Conservation (phyloP, 2,797 vertebrate species). For the Pyrocephalus nanus region DNA sequence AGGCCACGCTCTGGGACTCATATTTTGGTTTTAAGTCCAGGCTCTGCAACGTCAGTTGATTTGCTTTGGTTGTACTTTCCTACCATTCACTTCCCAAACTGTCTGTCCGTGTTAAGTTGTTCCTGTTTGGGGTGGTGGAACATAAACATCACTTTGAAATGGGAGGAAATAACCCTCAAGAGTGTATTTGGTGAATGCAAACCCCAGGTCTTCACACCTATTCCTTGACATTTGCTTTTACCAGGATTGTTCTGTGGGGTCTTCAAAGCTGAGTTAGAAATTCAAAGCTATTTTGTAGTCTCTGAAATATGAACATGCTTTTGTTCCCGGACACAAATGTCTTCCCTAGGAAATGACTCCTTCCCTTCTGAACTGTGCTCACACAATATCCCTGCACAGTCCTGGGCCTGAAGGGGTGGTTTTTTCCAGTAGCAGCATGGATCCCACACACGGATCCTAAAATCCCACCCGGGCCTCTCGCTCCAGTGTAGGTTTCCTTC, state of each 20-base stretch:
- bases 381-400: too few species aligned
- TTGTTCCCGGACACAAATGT: not conserved
- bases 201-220: not conserved
- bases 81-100: not conserved
- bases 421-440: not conserved
- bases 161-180: not conserved
- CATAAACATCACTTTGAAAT: rapidly evolving
- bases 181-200: not conserved
- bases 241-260: not conserved
- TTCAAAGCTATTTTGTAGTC: not conserved
- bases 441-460: too few species aligned
- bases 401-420: not conserved
- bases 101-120: not conserved
- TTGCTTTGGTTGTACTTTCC: not conserved
- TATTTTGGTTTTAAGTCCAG: not conserved
- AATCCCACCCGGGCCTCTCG: too few species aligned
- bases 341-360: not conserved
- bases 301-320: not conserved
- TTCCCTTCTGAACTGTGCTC: not conserved
- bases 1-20: too few species aligned
- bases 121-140: not conserved
- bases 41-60: not conserved
- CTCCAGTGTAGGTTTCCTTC: too few species aligned
- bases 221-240: not conserved
- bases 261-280: not conserved